Percentiles rank a stretch among this genome's conserved stretches.
These are phyloP conservation scores for Rotaria socialis DNA, from an alignment of 2,888 invertebrate genomes.

Conservation along the genomic window DNA sequence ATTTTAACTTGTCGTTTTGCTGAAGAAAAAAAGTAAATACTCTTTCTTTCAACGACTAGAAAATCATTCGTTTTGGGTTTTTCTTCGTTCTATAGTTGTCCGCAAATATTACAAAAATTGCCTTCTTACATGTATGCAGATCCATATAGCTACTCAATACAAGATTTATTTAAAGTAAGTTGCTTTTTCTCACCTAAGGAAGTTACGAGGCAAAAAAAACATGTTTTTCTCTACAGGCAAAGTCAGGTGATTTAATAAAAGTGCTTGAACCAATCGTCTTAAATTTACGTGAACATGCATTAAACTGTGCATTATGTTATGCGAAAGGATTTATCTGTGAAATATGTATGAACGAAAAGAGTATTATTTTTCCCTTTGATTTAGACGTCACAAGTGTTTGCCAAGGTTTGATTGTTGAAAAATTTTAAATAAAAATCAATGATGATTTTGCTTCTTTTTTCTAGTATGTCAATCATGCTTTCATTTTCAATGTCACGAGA, in stretches of 20 bases:
- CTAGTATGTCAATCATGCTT: slow-evolving; percentile 20
- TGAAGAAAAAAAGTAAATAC: neutral
- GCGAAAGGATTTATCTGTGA: slow-evolving; percentile 59
- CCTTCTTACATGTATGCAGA: neutral
- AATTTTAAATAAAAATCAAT: neutral
- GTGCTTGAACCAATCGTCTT: slow-evolving; percentile 24
- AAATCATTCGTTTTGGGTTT: neutral
- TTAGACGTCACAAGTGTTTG: slow-evolving; percentile 49
- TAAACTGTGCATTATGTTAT: slow-evolving; percentile 52
- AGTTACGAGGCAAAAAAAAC: neutral
- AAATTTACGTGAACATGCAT: slow-evolving; percentile 36
- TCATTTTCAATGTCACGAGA: neutral
- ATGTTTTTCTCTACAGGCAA: neutral
- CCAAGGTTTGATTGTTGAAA: neutral
- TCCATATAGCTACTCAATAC: slow-evolving; percentile 38
- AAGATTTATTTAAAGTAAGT: slow-evolving; percentile 41
- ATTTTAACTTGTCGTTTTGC: slow-evolving; percentile 41
- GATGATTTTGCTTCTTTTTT: neutral
- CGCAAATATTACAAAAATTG: neutral
- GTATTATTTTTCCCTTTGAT: slow-evolving; percentile 58
- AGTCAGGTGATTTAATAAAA: slow-evolving; percentile 16
- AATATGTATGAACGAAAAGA: slow-evolving; percentile 53
- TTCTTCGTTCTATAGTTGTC: neutral
- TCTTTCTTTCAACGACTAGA: no score
- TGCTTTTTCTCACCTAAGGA: no score